A percentile compares a stretch with the other conserved stretches of the same genome.
These are phyloP conservation scores for Argentina silus DNA, from an alignment of 2,797 vertebrate genomes.

Conservation along the genomic window DNA sequence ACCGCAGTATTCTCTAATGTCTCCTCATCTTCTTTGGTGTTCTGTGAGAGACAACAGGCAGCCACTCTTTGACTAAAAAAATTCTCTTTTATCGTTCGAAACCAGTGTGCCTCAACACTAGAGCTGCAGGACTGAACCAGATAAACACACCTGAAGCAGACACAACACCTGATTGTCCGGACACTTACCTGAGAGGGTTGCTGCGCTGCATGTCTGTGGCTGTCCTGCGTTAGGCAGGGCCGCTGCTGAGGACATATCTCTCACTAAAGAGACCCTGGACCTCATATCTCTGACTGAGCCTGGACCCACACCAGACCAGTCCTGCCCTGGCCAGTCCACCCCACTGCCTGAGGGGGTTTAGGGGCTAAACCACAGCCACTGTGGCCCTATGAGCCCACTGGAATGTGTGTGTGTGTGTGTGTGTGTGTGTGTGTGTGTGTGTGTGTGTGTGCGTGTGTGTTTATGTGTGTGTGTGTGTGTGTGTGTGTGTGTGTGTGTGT, in stretches of 20 bases:
- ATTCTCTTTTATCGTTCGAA: background rate
- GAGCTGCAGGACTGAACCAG: background rate
- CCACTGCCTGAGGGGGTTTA: conserved; percentile 47
- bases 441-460: background rate
- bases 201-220: conserved; percentile 23
- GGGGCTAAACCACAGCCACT: conserved; percentile 34
- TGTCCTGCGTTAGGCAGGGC: conserved; percentile 32
- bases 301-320: conserved; percentile 42
- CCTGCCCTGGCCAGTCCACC: conserved; percentile 34
- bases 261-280: background rate
- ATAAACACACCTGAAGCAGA: background rate
- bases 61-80: background rate
- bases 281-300: conserved; percentile 12
- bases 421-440: conserved; percentile 12
- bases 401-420: conserved; percentile 45
- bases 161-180: background rate
- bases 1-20: background rate
- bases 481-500: background rate
- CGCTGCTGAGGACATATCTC: background rate
- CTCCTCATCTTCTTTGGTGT: background rate
- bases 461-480: background rate
- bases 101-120: background rate
- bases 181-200: conserved; percentile 61
- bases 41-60: background rate
- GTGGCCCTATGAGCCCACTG: conserved; percentile 48